Conservation (phyloP, 1,140 invertebrate species). For the Myzus persicae region DNA sequence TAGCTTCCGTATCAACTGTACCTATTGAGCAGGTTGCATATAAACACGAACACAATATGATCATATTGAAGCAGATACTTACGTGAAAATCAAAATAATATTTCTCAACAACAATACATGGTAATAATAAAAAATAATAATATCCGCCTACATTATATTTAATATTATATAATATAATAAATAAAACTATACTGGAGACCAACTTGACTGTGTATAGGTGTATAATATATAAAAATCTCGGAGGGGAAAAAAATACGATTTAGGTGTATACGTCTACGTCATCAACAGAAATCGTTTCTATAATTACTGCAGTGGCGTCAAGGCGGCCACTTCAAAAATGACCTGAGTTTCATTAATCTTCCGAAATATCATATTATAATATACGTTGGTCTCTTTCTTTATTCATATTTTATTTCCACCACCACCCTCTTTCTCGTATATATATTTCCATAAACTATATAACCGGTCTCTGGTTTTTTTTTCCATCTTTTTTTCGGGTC, state of each 20-base stretch:
- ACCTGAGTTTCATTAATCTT: slow-evolving; percentile 57
- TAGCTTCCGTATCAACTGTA: not conserved
- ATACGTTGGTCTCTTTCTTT: slow-evolving; percentile 15
- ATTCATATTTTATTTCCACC: not conserved
- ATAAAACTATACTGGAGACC: slow-evolving; percentile 3
- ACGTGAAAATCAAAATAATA: not conserved
- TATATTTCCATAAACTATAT: slow-evolving; percentile 53
- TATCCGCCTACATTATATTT: not conserved
- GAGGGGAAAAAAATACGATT: slow-evolving; percentile 21
- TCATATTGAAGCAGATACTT: not conserved
- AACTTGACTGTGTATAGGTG: not conserved
- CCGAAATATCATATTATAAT: slow-evolving; percentile 52
- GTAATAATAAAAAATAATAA: not conserved
- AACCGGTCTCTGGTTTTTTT: slow-evolving; percentile 44
- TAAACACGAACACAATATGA: not conserved
- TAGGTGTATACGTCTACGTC: slow-evolving; percentile 37
- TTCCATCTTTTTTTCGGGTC: slow-evolving; percentile 39
- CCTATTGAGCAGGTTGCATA: not conserved
- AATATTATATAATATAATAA: slow-evolving; percentile 20
- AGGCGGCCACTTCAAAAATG: slow-evolving; percentile 57
- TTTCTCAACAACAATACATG: not conserved
- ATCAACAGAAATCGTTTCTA: slow-evolving; percentile 53
- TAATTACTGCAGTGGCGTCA: slow-evolving; percentile 56
- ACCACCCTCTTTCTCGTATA: slow-evolving; percentile 15
- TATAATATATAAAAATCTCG: not conserved